Percentiles rank a stretch among this genome's conserved stretches.
Conservation (phyloP, 2,888 invertebrate genomes). For the Myathropa florea region DNA sequence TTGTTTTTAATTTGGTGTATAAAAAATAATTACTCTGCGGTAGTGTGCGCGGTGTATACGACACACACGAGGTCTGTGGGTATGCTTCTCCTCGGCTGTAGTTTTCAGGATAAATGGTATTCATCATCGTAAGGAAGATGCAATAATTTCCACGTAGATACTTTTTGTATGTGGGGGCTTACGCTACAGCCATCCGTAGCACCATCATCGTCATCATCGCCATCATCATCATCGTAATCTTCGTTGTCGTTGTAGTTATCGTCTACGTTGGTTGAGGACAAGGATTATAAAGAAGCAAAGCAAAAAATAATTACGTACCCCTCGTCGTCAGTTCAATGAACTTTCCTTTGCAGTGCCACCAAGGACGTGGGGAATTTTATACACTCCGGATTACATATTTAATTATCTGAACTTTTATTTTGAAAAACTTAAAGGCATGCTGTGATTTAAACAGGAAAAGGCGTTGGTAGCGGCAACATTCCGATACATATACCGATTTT, state of each 20-base stretch:
- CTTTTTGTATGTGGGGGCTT: conserved; percentile 4
- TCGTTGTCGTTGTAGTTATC: conserved; percentile 6
- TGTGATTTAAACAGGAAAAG: background rate
- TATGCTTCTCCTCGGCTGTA: conserved; percentile 32
- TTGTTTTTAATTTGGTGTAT: conserved; percentile 63
- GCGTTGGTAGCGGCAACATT: no score
- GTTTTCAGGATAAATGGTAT: conserved; percentile 54
- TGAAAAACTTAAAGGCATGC: background rate
- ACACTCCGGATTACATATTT: background rate
- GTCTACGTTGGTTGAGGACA: conserved; percentile 33
- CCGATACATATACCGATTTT: no score
- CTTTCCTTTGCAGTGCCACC: conserved; percentile 2
- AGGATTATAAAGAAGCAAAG: conserved; percentile 37
- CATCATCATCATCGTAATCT: background rate
- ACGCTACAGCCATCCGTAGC: background rate
- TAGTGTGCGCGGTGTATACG: conserved; percentile 1
- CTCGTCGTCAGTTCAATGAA: conserved; percentile 49
- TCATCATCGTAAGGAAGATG: conserved; percentile 56
- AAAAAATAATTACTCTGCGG: conserved; percentile 61
- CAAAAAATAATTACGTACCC: conserved; percentile 59
- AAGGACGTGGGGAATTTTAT: background rate
- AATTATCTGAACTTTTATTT: background rate
- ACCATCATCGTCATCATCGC: background rate
- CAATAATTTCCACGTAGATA: conserved; percentile 61
- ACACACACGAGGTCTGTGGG: background rate